Evolutionary conservation across 1,140 invertebrate species (phyloP), one percentile per base, ranked within the genome.

Genomic region (Phthorimaea operculella): DNA sequence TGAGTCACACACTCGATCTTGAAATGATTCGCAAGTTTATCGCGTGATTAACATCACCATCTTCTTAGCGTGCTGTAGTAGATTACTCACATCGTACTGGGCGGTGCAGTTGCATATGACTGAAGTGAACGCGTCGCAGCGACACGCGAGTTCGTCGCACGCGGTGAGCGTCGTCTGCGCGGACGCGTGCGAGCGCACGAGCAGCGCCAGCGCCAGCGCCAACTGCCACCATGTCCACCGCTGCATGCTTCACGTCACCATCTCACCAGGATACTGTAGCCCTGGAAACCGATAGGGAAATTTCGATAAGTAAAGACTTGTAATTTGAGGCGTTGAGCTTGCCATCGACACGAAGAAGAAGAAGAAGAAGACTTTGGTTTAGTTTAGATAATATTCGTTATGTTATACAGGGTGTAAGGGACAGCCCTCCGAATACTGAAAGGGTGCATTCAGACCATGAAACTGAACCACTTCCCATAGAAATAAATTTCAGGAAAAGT

Each of bases 21-120:
- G 6, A 28, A n/a, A 8, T 42, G 9, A 3, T 42, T 42, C 11
- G 39, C 9, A 42, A n/a, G 39, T 11, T 4, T n/a, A n/a, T 3
- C 11, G 11, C 11, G 9, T 42, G 3, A 42, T 42, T 42, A 42
- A 42, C 14, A 14, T 42, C 1, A 42, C 39, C 11, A 42, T 14
- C 11, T 42, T 2, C 3, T 42, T 42, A 42, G 39, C 2, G 39
- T 42, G 1, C 39, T n/a, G 11, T 9, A 15, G 44, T 47, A 47
- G 1, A 14, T 42, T 42, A 42, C 39, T 11, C 15, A 47, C 44
- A 47, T 47, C 21, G 56, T 76, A 71, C n/a, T 83, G 74, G 42
- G 69, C 69, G 44, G 86, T 87, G 74, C 89, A 90, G 65, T 83
- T 85, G 74, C 89, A 90, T 66, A 83, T 86, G 49, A 90, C 77